Percentiles rank a stretch among this genome's conserved stretches.
Evolutionary conservation across 2,797 vertebrate genomes (phyloP).

Genomic region (Semaprochilodus insignis): DNA sequence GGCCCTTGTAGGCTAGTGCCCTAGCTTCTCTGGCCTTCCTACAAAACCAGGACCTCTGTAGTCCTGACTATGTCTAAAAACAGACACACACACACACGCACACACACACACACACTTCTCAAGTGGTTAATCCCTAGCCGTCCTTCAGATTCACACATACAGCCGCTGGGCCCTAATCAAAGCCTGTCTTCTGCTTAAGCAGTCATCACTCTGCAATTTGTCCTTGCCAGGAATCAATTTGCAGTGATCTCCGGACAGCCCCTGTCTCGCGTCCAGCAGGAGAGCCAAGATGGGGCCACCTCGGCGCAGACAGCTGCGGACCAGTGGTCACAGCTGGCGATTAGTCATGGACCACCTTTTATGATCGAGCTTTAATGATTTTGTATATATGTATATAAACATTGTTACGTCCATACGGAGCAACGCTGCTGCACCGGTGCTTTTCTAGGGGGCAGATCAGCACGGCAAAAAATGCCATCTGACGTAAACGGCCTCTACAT

Average conservation of each 20-base stretch:
- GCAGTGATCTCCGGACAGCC: conserved; percentile 40
- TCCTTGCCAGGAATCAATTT: conserved; percentile 57
- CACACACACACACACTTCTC: conserved; percentile 3
- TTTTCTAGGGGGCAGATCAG: no score
- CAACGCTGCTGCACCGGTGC: no score
- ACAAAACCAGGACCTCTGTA: no score
- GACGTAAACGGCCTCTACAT: no score
- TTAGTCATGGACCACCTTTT: neutral
- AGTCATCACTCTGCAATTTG: conserved; percentile 59
- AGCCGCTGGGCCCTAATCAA: conserved; percentile 42
- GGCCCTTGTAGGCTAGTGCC: no score
- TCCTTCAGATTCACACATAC: conserved; percentile 45
- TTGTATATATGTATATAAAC: neutral
- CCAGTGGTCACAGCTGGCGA: neutral
- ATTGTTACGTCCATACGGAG: neutral
- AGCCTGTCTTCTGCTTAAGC: conserved; percentile 52
- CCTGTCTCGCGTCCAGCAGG: conserved; percentile 39
- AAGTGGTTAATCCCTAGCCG: conserved; percentile 42
- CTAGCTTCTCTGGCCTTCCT: no score
- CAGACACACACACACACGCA: conserved; percentile 23
- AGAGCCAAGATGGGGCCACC: conserved; percentile 13
- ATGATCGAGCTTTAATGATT: neutral
- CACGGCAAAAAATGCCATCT: no score
- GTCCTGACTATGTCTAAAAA: neutral
- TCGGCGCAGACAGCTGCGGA: conserved; percentile 24